Base-by-base conservation (phyloP, 2,888 invertebrate species). In the Mythimna lalbum region DNA sequence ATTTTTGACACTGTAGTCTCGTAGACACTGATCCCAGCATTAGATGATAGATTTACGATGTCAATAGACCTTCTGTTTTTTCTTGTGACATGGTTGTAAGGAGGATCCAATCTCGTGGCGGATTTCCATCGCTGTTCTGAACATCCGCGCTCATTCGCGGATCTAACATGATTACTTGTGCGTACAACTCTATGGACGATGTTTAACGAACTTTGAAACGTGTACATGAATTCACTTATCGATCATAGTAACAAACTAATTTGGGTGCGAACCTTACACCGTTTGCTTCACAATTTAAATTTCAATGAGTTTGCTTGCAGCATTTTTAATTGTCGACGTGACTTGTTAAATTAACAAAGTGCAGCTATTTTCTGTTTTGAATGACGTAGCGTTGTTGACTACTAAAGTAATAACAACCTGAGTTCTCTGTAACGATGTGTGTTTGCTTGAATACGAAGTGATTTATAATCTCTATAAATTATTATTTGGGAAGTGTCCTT, bases 91-190 rank as follows among this genome's bases (percentile, higher is more conserved):
- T 47, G 39, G 1, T 53, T 5, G 31, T 23, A 31, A 47, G 10
- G 31, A 55, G 65, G 65, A 84, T 84, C 76, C 82, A 82, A 82
- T 82, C 80, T 82, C 82, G 59, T 52, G 66, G 82, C 73, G 84
- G 82, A 84, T 82, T 84, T 84, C 75, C 82, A 82, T 79, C 73
- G 82, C 55, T 69, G 72, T 67, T 60, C 55, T 52, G 63, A 71
- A 82, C 70, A 76, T 75, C 70, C 84, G 49, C 56, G 78, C 72
- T 64, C 76, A 81, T 78, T 78, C 73, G 61, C 78, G 81, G 81
- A 82, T 82, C 65, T 73, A 79, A 84, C 80, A 57, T 39, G 62
- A 71, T 84, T 75, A 78, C 70, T 73, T 63, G 75, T 84, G 84
- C 80, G 82, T 76, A 62, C 73, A 68, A 64, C 65, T 27, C 27